These are phyloP conservation scores for Anguilla anguilla DNA, from an alignment of 2,797 vertebrate species.

Conservation along the genomic window DNA sequence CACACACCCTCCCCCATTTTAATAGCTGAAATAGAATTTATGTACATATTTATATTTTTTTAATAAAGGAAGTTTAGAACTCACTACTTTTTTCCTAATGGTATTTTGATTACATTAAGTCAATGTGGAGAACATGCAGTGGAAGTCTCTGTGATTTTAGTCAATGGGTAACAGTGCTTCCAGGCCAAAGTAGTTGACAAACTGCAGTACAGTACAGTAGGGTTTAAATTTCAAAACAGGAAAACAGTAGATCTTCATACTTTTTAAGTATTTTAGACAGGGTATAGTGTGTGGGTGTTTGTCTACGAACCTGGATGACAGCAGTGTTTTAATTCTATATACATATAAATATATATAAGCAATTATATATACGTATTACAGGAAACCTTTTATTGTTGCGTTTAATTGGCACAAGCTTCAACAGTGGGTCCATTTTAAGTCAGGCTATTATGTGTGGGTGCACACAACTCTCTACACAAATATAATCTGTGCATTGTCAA, in stretches of 20 bases:
- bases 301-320: conserved; percentile 53
- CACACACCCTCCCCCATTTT: conserved; percentile 37
- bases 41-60: conserved; percentile 53
- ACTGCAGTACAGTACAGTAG: conserved; percentile 57
- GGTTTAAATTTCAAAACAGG: conserved; percentile 53
- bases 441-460: conserved; percentile 46
- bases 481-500: conserved; percentile 46
- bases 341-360: conserved; percentile 50
- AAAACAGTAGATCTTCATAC: conserved; percentile 56
- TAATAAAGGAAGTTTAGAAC: conserved; percentile 51
- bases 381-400: conserved; percentile 50
- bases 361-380: conserved; percentile 51
- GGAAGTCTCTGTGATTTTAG: conserved; percentile 57
- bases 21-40: conserved; percentile 50
- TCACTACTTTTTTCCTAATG: conserved; percentile 49
- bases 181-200: conserved; percentile 61
- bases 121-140: conserved; percentile 56
- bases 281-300: conserved; percentile 60
- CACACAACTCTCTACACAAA: conserved; percentile 43
- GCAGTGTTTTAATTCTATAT: conserved; percentile 46
- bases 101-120: conserved; percentile 54
- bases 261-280: conserved; percentile 60
- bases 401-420: conserved; percentile 53
- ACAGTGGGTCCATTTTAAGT: conserved; percentile 56
- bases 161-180: conserved; percentile 62